Percentiles rank a stretch among this genome's conserved stretches.
phyloP scores from a whole-genome alignment of 2,113 vertebrate species.

The Toxotes jaculatrix region DNA sequence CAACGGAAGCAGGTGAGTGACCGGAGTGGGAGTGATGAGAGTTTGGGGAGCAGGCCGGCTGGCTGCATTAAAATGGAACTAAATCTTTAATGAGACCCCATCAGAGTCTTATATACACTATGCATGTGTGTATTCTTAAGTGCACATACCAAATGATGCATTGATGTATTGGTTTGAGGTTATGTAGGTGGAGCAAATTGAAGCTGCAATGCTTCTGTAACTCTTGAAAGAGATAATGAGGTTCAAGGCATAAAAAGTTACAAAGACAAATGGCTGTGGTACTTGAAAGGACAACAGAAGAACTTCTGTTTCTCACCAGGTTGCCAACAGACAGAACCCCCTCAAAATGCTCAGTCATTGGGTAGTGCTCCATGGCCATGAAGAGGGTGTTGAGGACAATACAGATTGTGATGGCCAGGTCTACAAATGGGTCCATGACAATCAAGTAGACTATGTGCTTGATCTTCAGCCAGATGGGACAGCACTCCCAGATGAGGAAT shows the following conservation, averaged over 20 bases:
- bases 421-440: conserved; percentile 99
- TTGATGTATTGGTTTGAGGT: conserved; percentile 57
- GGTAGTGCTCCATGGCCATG: conserved; percentile 99
- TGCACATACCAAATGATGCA: conserved; percentile 64
- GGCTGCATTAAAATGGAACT: conserved; percentile 76
- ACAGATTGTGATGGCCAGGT: conserved; percentile 98
- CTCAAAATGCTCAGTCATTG: conserved; percentile 91
- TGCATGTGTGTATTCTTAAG: conserved; percentile 63
- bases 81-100: conserved; percentile 79
- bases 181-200: conserved; percentile 45
- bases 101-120: conserved; percentile 59
- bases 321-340: conserved; percentile 91
- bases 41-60: conserved; percentile 62
- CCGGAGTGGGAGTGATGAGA: conserved; percentile 52
- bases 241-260: conserved; percentile 11
- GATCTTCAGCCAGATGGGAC: conserved; percentile 92
- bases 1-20: conserved; percentile 56
- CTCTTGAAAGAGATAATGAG: conserved; percentile 23
- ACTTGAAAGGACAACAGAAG: neutral
- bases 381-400: conserved; percentile 98
- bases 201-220: conserved; percentile 51
- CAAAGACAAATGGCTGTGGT: conserved; percentile 6
- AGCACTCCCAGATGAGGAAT: conserved; percentile 98
- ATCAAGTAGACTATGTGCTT: conserved; percentile 95
- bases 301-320: conserved; percentile 87